Evolutionary conservation across 2,888 invertebrate genomes (phyloP), one percentile per base, ranked within the genome.

Genomic region (Ptilodon capucinus): DNA sequence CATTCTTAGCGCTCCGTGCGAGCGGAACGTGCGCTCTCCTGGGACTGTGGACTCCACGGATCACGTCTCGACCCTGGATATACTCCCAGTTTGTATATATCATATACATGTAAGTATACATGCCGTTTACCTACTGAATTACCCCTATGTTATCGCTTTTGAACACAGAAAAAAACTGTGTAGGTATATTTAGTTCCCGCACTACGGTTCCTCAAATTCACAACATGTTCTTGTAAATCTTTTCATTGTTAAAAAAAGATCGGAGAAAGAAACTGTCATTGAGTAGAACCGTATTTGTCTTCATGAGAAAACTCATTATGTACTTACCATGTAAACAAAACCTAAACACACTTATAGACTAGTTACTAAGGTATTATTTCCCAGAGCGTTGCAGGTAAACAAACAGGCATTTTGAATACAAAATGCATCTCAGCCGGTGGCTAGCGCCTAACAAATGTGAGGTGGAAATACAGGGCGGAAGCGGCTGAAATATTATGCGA

Each of bases 11-110:
- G 38, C 32, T 32, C 43, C 50, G 18, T 40, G 47, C 45, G 36
- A 42, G 30, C 57, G 21, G 57, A 55, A 63, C 71, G 71, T 64
- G 65, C 57, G 30, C 50, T 64, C 66, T 66, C 71, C 38, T 21
- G 62, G 60, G 69, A 42, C 39, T 30, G 44, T 44, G 50, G 57
- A 55, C 55, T 56, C 57, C 54, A 51, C 58, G 60, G 71, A 61
- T 65, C 67, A 71, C 71, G 71, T 71, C 64, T 51, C 19, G 47
- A 54, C 44, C 58, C 57, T 52, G 56, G 51, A 63, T 60, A 57
- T 63, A 61, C 61, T 48, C 43, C 60, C 38, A 42, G 59, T 63
- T 61, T 66, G 69, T 54, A 38, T 42, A 54, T 65, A 53, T 54
- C 49, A 59, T 42, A 47, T 48, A 53, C 50, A 44, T 11, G n/a